phyloP scores from a whole-genome alignment of 2,888 invertebrate genomes.

The Sycophila texana region DNA sequence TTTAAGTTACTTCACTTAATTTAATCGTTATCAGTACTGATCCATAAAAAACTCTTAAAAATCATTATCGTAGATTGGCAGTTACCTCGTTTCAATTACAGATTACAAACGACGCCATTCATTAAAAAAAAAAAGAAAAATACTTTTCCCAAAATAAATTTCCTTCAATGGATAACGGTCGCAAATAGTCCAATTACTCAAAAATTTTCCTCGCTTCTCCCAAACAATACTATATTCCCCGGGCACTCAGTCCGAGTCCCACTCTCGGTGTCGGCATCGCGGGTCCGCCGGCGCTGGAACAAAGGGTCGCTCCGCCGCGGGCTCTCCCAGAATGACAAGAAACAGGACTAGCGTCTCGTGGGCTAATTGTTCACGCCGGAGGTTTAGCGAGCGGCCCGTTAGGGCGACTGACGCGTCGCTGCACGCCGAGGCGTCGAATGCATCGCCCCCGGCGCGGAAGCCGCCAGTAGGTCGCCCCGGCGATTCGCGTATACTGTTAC shows the following conservation, averaged over 20 bases:
- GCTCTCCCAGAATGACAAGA: neutral
- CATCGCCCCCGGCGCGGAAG: constrained; percentile 65
- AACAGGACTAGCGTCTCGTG: neutral
- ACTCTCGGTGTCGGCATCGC: neutral
- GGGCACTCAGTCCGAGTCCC: neutral
- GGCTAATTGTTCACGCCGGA: constrained; percentile 58
- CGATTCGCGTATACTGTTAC: constrained; percentile 64
- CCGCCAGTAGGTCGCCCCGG: constrained; percentile 56
- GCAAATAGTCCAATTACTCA: too few species aligned
- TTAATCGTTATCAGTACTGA: too few species aligned
- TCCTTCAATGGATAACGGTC: too few species aligned
- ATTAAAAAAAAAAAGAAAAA: too few species aligned
- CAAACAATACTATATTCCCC: too few species aligned
- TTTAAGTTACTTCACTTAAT: too few species aligned
- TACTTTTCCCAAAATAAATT: too few species aligned
- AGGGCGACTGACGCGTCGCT: constrained; percentile 72
- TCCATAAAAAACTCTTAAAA: too few species aligned
- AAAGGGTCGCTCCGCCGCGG: neutral
- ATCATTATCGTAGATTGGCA: too few species aligned
- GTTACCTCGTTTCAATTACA: too few species aligned
- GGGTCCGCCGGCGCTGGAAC: neutral
- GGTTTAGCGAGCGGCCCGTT: constrained; percentile 66
- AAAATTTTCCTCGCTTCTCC: too few species aligned
- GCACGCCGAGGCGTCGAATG: constrained; percentile 64
- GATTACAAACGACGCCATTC: too few species aligned